Evolutionary conservation across 1,140 invertebrate genomes (phyloP).

Genomic region (Bradynema listronoti): DNA sequence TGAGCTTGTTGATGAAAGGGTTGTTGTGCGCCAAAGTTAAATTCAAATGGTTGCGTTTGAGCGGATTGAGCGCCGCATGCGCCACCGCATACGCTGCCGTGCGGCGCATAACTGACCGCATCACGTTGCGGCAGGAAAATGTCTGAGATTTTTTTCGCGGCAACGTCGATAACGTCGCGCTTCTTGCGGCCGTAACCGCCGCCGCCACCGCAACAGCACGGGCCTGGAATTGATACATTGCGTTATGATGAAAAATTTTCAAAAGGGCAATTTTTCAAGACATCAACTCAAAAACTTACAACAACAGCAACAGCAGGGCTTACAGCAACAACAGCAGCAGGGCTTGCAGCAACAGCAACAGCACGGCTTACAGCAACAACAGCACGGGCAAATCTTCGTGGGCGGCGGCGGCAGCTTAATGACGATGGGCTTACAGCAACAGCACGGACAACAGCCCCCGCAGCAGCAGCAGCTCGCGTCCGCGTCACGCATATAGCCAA

Average conservation of each 20-base stretch:
- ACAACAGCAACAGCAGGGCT: conserved; percentile 29
- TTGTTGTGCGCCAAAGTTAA: conserved; percentile 1
- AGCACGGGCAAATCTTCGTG: conserved; percentile 20
- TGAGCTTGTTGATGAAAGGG: neutral
- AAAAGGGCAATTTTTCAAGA: neutral
- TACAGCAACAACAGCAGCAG: neutral
- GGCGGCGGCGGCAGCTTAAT: conserved; percentile 25
- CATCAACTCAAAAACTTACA: conserved; percentile 17
- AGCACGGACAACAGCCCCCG: conserved; percentile 16
- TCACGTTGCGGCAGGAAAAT: conserved; percentile 20
- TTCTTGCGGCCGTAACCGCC: conserved; percentile 25
- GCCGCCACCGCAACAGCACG: conserved; percentile 17
- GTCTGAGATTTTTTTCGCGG: conserved; percentile 26
- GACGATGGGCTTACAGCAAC: conserved; percentile 28
- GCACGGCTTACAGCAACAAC: conserved; percentile 16
- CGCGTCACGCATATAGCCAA: conserved; percentile 5
- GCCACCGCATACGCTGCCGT: too few relatives aligned
- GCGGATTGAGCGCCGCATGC: too few relatives aligned
- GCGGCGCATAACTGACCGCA: neutral
- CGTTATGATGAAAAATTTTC: neutral
- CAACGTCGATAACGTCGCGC: conserved; percentile 21
- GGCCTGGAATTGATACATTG: conserved; percentile 1
- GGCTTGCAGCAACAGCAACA: conserved; percentile 23
- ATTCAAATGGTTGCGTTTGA: too few relatives aligned
- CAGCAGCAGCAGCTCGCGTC: conserved; percentile 25